Base-by-base conservation (phyloP, 2,888 invertebrate genomes). In the Yponomeuta malinellus region DNA sequence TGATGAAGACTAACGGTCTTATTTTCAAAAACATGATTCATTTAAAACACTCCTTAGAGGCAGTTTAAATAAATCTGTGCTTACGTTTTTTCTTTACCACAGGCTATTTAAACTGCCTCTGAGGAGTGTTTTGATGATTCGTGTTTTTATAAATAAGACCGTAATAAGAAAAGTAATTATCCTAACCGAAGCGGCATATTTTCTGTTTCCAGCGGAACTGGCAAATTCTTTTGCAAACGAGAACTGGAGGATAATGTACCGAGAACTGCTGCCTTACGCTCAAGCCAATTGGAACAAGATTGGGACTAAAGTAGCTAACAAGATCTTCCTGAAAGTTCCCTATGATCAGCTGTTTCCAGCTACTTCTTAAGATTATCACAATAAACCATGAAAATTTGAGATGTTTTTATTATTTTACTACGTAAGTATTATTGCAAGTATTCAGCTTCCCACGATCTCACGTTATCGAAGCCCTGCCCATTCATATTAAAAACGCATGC, bases 221-320 rank as follows among this genome's bases (percentile, higher is more conserved):
- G 94, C 93, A 8, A 81, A 90, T 69, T 81, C 81, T 37, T 93
- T 95, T 74, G 87, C 92, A 1, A 95, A 95, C 75, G 90, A 93
- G 71, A 94, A 94, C 79, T 95, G 95, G 95, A 90, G 93, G 73
- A 74, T 90, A 2, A 77, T 95, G 59, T 94, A 94, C 79, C 89
- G 87, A 48, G 92, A 93, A 75, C 81, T 94, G 77, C 78, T 94
- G 70, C 95, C 95, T 0, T 88, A 85, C 70, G 89, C 93, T 8
- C 89, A 93, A 74, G 82, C 88, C 29, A 89, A 88, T 74, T 94
- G 94, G 94, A 93, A 94, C 75, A 87, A 83, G 76, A 86, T 88
- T 48, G 89, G 94, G 65, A 82, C 87, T n/a, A 88, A 89, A 48
- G 78, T 93, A 65, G 83, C 92, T 31, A 94, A 94, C 77, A 91